Base-by-base conservation (phyloP, 2,113 vertebrate species). In the Jacana jacana region DNA sequence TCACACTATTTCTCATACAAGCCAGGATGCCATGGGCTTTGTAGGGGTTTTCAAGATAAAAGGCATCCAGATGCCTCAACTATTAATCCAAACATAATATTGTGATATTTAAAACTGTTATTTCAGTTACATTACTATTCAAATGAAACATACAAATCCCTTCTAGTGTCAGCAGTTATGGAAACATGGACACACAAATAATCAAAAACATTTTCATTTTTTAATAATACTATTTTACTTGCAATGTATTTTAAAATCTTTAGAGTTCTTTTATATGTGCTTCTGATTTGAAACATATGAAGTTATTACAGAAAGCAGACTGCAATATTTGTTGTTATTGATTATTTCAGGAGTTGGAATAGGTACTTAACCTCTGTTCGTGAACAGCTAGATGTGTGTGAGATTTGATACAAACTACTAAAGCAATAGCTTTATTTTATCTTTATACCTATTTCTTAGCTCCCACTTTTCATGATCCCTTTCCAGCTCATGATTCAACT, bases 291-390 rank as follows among this genome's bases (percentile, higher is more conserved):
- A 75, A 94, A 86, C 28, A 8, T 48, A 52, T 71, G 10, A 81
- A 79, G 42, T 75, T 93, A 88, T 68, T 93, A 72, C 57, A 63
- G 42, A 88, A 89, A 90, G 65, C 15, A 88, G 33, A 77, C 31
- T 57, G 42, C 28, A 77, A 33, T 73, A 66, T 89, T 91, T 92
- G 17, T 40, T 88, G 37, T 58, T 81, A 88, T 85, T 89, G 81
- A 94, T 91, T 95, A 95, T 86, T 96, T 95, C 48, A 94, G 72
- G 13, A 91, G 55, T 48, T 75, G 48, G 63, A 90, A 89, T 31
- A 86, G 44, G 44, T n/a, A 78, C 25, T 96, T 95, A 88, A 77
- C 85, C 91, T 96, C 69, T 89, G 14, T 28, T 96, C 16, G 17
- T 86, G 83, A 93, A 80, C 33, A 92, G 39, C 35, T 68, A 86